phyloP scores from a whole-genome alignment of 1,140 invertebrate species.

The Rhagoletis zephyria region DNA sequence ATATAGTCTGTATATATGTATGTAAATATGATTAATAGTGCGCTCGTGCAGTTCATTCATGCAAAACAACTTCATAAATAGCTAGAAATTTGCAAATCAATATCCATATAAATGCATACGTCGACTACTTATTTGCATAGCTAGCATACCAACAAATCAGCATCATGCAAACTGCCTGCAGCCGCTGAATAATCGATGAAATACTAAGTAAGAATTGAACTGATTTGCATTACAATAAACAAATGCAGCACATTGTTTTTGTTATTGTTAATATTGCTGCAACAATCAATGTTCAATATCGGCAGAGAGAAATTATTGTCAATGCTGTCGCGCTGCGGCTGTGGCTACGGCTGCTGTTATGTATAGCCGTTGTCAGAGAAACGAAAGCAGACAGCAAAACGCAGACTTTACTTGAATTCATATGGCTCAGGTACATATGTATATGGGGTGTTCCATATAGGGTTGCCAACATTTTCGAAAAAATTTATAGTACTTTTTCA shows the following conservation, averaged over 20 bases:
- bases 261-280: conserved; percentile 16
- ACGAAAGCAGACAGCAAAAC: neutral
- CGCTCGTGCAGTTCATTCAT: neutral
- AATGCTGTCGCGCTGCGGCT: neutral
- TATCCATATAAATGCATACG: neutral
- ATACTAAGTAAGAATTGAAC: neutral
- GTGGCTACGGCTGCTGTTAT: too few relatives aligned
- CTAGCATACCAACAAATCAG: too few relatives aligned
- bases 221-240: conserved; percentile 34
- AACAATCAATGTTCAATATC: neutral
- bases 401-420: too few relatives aligned
- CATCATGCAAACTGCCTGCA: neutral
- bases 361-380: too few relatives aligned
- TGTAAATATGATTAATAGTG: neutral
- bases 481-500: too few relatives aligned
- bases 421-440: too few relatives aligned
- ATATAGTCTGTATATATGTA: too few relatives aligned
- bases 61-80: neutral
- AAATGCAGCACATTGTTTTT: neutral
- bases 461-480: too few relatives aligned
- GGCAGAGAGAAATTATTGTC: neutral
- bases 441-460: neutral
- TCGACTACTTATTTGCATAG: too few relatives aligned
- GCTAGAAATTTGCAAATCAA: conserved; percentile 8
- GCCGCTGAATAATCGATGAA: neutral